Evolutionary conservation across 1,140 invertebrate genomes (phyloP), one percentile per base, ranked within the genome.

Genomic region (Monochamus saltuarius): DNA sequence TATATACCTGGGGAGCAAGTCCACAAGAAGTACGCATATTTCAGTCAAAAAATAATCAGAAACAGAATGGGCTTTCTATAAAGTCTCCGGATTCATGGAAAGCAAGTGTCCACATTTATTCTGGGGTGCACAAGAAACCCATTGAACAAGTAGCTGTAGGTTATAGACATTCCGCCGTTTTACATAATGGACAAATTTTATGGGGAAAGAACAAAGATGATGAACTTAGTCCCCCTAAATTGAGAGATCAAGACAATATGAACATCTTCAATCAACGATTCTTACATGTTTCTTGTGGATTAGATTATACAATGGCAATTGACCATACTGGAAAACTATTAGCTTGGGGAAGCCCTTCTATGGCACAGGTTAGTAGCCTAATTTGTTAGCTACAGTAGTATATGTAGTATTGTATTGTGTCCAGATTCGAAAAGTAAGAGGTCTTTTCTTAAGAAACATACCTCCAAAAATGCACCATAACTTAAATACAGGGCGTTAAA

Each of bases 1-100:
- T 94, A 10, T 91, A 86, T 66, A 82, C 82, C 7, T 94, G 90
- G 90, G 91, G 91, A 3, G 84, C 84, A 34, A 91, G 88, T 75
- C 90, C 90, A 0, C 87, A 90, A 75, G 85, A 85, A 59, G 76
- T 92, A 9, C 77, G 88, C 40, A 70, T 89, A 9, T 65, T 69
- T 13, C 72, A 75, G 51, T 68, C 73, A 22, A 72, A 67, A 61
- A 64, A 62, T n/a, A 56, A 62, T n/a, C 62, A 64, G 42, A 70
- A 69, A 54, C 68, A 65, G 61, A 73, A 69, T 40, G 64, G 65
- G 35, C 17, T 17, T 14, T 60, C 37, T 22, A 53, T 16, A 46
- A 73, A 69, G 60, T 39, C 51, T 2, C 54, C 65, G 8, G 74
- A 76, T 39, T 70, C 68, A 7, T 76, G 73, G 72, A 74, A 69